phyloP scores from a whole-genome alignment of 2,797 vertebrate species.

The Protosalanx chinensis region DNA sequence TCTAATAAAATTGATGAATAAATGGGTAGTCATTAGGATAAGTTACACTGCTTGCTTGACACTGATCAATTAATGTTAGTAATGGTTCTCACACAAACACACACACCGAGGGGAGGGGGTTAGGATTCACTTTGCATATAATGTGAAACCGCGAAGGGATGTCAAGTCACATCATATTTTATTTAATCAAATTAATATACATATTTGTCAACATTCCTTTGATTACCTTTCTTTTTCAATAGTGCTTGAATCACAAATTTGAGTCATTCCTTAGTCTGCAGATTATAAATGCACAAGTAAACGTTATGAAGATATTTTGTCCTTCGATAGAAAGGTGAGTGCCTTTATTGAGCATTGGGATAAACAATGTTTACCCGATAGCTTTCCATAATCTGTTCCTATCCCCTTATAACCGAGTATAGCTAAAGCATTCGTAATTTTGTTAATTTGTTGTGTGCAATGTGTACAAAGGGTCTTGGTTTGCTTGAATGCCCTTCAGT shows the following conservation, averaged over 20 bases:
- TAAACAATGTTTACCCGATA: slow-evolving; percentile 66
- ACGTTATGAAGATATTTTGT: slow-evolving; percentile 49
- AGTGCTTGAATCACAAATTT: slow-evolving; percentile 32
- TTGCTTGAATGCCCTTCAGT: slow-evolving; percentile 57
- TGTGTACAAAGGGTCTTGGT: slow-evolving; percentile 52
- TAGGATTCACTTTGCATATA: slow-evolving; percentile 5
- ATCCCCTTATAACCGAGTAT: slow-evolving; percentile 44
- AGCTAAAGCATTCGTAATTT: slow-evolving; percentile 67
- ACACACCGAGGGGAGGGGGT: background rate
- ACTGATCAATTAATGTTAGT: slow-evolving; percentile 50
- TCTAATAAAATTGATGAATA: slow-evolving; percentile 53
- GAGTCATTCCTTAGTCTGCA: slow-evolving; percentile 41
- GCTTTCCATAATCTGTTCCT: slow-evolving; percentile 59
- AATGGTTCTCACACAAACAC: slow-evolving; percentile 34
- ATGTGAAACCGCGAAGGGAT: background rate
- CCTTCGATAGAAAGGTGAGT: slow-evolving; percentile 52
- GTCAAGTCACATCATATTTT: background rate
- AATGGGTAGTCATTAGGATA: slow-evolving; percentile 52
- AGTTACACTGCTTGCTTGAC: slow-evolving; percentile 54
- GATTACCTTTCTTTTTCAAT: background rate
- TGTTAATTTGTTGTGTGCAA: slow-evolving; percentile 63
- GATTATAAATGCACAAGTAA: slow-evolving; percentile 55
- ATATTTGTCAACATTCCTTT: background rate
- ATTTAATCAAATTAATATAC: background rate
- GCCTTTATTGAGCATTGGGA: slow-evolving; percentile 59